These are phyloP conservation scores for Lypha dubia DNA, from an alignment of 2,888 invertebrate genomes.

Conservation along the genomic window DNA sequence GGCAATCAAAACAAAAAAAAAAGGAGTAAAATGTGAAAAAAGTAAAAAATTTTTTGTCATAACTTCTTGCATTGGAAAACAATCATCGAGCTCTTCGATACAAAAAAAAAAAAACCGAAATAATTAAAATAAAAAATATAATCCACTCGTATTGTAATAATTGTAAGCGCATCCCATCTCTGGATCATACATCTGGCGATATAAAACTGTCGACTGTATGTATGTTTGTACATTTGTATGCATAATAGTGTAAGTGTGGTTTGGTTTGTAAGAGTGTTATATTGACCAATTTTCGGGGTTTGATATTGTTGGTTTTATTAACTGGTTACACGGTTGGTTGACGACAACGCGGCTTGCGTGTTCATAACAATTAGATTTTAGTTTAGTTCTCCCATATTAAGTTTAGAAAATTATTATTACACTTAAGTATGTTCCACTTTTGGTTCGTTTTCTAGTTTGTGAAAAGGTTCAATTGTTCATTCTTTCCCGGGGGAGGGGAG, in stretches of 20 bases:
- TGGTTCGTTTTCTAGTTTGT: slow-evolving; percentile 66
- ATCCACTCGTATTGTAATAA: too few species aligned
- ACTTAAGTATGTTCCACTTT: slow-evolving; percentile 72
- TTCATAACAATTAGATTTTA: slow-evolving; percentile 78
- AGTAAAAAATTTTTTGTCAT: too few species aligned
- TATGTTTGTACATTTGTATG: not conserved
- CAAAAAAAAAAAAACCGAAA: not conserved
- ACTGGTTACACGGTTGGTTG: slow-evolving; percentile 80
- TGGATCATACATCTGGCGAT: not conserved
- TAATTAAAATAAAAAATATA: not conserved
- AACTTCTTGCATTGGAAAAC: too few species aligned
- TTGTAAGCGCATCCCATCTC: not conserved
- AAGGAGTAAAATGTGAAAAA: too few species aligned
- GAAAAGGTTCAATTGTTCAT: slow-evolving; percentile 57
- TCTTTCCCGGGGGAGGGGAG: too few species aligned
- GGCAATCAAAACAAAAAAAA: too few species aligned
- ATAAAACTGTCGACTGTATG: not conserved
- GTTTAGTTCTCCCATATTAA: slow-evolving; percentile 65
- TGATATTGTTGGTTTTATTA: slow-evolving; percentile 63
- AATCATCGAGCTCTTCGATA: too few species aligned
- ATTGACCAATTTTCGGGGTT: slow-evolving; percentile 50
- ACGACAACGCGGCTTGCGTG: slow-evolving; percentile 80
- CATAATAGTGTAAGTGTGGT: not conserved
- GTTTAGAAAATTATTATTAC: slow-evolving; percentile 74
- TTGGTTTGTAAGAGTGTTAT: not conserved